Percentiles rank a stretch among this genome's conserved stretches.
phyloP scores from a whole-genome alignment of 2,888 invertebrate species.

The Phania funesta region DNA sequence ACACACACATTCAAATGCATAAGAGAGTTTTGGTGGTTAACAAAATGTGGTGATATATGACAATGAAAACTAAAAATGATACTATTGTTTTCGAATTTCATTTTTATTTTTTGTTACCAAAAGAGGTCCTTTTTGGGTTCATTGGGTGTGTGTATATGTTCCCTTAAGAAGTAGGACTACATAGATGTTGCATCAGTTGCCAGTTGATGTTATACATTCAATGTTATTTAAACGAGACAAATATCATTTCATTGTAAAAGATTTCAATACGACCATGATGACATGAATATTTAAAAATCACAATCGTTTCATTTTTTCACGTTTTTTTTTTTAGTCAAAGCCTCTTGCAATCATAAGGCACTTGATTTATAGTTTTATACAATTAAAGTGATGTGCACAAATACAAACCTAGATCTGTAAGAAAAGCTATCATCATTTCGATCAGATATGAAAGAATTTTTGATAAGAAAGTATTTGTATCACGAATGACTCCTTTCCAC shows the following conservation, averaged over 20 bases:
- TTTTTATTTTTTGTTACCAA: not conserved
- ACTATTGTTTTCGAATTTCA: constrained; percentile 57
- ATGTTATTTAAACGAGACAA: constrained; percentile 64
- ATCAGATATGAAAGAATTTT: not conserved
- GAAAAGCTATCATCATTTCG: not conserved
- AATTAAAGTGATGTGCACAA: constrained; percentile 22
- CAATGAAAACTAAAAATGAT: constrained; percentile 63
- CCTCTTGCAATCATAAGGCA: constrained; percentile 31
- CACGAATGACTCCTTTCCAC: too few relatives aligned
- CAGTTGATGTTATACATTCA: constrained; percentile 32
- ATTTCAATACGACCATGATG: constrained; percentile 33
- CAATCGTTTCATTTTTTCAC: constrained; percentile 47
- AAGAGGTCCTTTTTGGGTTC: constrained; percentile 35
- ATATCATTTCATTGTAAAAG: constrained; percentile 51
- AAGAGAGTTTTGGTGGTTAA: constrained; percentile 20
- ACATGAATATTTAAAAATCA: constrained; percentile 62
- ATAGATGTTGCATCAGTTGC: constrained; percentile 42
- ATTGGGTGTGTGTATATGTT: not conserved
- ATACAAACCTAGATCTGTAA: not conserved
- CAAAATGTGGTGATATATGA: constrained; percentile 61
- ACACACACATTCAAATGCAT: constrained; percentile 29
- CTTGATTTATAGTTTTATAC: constrained; percentile 49
- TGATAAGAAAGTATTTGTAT: not conserved
- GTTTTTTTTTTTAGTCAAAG: not conserved
- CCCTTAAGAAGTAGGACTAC: constrained; percentile 21